Conservation (phyloP, 1,140 invertebrate species). For the Megalonaias nervosa region DNA sequence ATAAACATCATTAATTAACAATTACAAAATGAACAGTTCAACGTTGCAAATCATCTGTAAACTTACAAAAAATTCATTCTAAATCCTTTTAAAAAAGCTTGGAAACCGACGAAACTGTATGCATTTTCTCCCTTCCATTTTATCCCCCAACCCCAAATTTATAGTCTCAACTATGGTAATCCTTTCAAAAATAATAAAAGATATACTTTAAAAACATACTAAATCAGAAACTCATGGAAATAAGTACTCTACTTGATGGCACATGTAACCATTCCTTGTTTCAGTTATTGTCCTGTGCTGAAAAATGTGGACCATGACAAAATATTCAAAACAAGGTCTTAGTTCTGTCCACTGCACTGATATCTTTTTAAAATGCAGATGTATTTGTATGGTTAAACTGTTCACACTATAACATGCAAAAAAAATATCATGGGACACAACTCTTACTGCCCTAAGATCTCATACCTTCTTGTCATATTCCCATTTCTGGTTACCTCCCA, state of each 20-base stretch:
- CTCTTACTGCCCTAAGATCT: slow-evolving; percentile 7
- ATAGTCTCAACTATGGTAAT: too few relatives aligned
- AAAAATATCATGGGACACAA: neutral
- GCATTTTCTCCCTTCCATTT: too few relatives aligned
- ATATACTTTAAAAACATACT: too few relatives aligned
- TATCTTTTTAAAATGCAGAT: neutral
- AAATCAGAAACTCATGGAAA: too few relatives aligned
- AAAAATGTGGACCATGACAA: neutral
- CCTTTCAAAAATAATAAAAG: too few relatives aligned
- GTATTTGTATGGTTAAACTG: slow-evolving; percentile 6
- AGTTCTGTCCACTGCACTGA: neutral
- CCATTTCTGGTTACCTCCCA: slow-evolving; percentile 76
- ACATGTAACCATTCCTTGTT: neutral
- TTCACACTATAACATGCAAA: slow-evolving; percentile 4
- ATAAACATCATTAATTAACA: too few relatives aligned
- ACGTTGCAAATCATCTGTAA: too few relatives aligned
- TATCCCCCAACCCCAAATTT: too few relatives aligned
- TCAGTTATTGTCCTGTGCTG: neutral
- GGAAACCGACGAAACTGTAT: slow-evolving; percentile 8
- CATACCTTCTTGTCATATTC: slow-evolving; percentile 67
- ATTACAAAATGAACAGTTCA: too few relatives aligned
- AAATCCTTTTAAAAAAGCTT: neutral
- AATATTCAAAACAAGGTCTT: slow-evolving; percentile 5
- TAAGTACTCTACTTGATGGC: too few relatives aligned
- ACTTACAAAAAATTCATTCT: neutral